Base-by-base conservation (phyloP, 23 tunicate genomes). In the Botrylloides violaceus region DNA sequence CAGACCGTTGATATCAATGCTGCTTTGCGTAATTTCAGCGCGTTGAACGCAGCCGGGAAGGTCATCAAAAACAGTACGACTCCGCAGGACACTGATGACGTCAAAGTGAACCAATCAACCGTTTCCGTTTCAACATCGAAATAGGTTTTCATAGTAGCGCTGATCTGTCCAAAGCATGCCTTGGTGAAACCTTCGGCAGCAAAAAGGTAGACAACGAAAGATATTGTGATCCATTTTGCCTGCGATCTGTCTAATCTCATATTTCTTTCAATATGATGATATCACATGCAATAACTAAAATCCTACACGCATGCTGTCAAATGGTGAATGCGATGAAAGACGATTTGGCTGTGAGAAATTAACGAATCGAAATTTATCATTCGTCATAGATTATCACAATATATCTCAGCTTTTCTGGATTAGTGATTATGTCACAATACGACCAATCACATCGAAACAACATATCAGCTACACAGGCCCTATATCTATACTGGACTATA, bases 111-210 rank as follows among this genome's bases (percentile, higher is more conserved):
- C 74, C 74, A 68, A 26, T 68, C 74, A 26, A 68, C 74, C 21
- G 25, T 24, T 37, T 68, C 58, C 29, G 37, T 31, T 23, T 36
- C 23, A 28, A 68, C 58, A 22, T 43, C 58, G n/a, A 68, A 68
- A 68, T 36, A 68, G 19, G 28, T 2, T 18, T 26, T 30, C 0
- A 68, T 30, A 25, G 37, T 68, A 23, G 24, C 37, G 58, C 37
- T 68, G 29, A 68, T 43, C 37, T 68, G 74, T 36, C 74, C 74
- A 43, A 68, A 68, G 30, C 57, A 68, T 68, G 74, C 37, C n/a
- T 37, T 43, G 43, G 74, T 68, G 58, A 68, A 68, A 35, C 74
- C 74, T 68, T 68, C 58, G 21, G 74, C 74, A 6, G 37, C 49
- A 22, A 68, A 68, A 30, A 32, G 37, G 47, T 68, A 68, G 32